Base-by-base conservation (phyloP, 1,140 invertebrate genomes). In the Sarcophaga bullata region DNA sequence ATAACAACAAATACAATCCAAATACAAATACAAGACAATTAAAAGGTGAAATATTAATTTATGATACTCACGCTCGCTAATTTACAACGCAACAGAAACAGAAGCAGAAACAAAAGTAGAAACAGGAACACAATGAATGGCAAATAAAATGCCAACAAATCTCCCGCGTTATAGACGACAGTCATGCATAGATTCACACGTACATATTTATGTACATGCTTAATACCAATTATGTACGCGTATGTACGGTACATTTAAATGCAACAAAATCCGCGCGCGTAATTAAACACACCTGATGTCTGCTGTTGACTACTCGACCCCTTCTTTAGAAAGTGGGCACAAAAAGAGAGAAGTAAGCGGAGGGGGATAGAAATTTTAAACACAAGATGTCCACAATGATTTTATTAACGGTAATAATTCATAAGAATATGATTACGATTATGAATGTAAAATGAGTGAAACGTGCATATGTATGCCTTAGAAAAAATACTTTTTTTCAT, bases 261-360 rank as follows among this genome's bases (percentile, higher is more conserved):
- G 17, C n/a, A 19, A 68, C 62, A 68, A 68, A 68, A 68, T 68
- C 62, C 62, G 62, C 62, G 62, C 62, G 62, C 62, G 62, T 68
- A 68, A 68, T 68, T 68, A 68, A 68, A 68, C 62, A 68, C 62
- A 68, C 62, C 62, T 68, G 62, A 68, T 68, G 62, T 68, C 17
- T 68, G 62, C 13, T 58, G 10, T 6, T 5, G 17, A 19, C 62
- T 19, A 25, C 62, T 25, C 62, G 19, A 68, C 17, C n/a, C 19
- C 62, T 17, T 68, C n/a, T 13, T n/a, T 68, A n/a, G 19, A 68
- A 68, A 25, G 17, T 68, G 25, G 25, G 25, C 25, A 25, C 54
- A 25, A 68, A n/a, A 68, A 68, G 6, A 68, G 19, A 68, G 62
- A 68, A 19, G 25, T 37, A 4, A 2, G 25, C 1, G 4, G 25